phyloP scores from a whole-genome alignment of 2,113 vertebrate genomes.

The Emydura subglobosa region DNA sequence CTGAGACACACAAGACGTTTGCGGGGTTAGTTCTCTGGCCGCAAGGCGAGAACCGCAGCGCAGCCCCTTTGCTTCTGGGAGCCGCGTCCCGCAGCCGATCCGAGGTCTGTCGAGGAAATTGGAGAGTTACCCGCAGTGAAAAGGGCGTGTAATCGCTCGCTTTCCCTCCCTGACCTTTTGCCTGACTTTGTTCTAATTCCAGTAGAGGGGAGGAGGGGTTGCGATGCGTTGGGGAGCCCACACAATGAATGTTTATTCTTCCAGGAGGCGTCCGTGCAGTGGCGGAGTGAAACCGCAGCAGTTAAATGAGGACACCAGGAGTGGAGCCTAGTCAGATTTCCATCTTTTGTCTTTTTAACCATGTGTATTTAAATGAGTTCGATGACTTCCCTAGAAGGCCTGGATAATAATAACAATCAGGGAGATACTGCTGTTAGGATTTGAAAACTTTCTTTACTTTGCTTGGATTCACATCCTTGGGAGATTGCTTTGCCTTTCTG shows the following conservation, averaged over 20 bases:
- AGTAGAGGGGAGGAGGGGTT: not conserved
- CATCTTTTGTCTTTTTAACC: not conserved
- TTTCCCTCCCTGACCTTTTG: not conserved
- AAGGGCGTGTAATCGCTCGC: not conserved
- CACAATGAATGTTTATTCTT: not conserved
- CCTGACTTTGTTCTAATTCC: not conserved
- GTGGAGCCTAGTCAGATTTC: fast-evolving
- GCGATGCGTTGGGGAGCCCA: not conserved
- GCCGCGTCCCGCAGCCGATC: not conserved
- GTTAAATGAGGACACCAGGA: not conserved
- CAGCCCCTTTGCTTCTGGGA: not conserved
- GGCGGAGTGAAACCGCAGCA: not conserved
- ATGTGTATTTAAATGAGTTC: fast-evolving
- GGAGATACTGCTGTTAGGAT: not conserved
- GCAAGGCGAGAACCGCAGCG: not conserved
- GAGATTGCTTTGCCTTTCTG: not conserved
- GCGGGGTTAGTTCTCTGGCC: not conserved
- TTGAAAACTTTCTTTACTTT: not conserved
- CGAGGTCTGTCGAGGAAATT: not conserved
- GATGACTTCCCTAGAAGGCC: fast-evolving
- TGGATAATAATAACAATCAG: fast-evolving
- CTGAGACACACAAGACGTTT: too few species aligned
- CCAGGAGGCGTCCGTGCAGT: not conserved
- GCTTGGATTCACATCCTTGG: not conserved
- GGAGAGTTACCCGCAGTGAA: not conserved